phyloP scores from a whole-genome alignment of 53 echinoderm and acorn worm genomes.

The Hippasteria phrygiana region DNA sequence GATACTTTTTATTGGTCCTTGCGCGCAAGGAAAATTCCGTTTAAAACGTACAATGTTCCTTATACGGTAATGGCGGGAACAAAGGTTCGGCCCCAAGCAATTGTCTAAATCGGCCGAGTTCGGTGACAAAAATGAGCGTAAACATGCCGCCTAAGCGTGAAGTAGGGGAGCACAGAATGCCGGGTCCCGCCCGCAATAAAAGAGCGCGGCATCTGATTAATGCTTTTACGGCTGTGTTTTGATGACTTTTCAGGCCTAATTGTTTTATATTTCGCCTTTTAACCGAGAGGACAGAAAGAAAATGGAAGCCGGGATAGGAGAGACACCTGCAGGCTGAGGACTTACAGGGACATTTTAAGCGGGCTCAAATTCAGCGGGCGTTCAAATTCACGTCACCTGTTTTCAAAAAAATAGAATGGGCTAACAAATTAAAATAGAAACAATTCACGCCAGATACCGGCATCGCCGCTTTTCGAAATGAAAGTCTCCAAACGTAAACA shows the following conservation, averaged over 20 bases:
- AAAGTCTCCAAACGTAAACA: neutral
- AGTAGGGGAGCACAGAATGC: neutral
- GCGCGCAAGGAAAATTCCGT: neutral
- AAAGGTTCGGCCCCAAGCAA: neutral
- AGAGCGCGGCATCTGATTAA: neutral
- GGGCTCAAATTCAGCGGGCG: neutral
- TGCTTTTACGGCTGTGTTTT: slow-evolving; percentile 13
- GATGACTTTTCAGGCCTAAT: neutral
- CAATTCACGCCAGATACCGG: neutral
- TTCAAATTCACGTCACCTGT: neutral
- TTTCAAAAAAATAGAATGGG: slow-evolving; percentile 6
- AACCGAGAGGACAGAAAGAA: neutral
- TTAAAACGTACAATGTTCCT: neutral
- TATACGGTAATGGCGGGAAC: neutral
- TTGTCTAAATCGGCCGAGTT: neutral
- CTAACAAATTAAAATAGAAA: neutral
- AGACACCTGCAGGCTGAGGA: neutral
- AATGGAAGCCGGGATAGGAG: neutral
- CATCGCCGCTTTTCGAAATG: neutral
- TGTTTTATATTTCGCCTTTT: slow-evolving; percentile 1
- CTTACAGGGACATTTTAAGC: neutral
- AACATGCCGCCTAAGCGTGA: slow-evolving; percentile 1
- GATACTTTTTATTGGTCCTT: neutral
- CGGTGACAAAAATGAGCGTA: no score
- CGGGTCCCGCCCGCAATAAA: neutral